Evolutionary conservation across 2,888 invertebrate species (phyloP), one percentile per base, ranked within the genome.

Genomic region (Agrochola lota): DNA sequence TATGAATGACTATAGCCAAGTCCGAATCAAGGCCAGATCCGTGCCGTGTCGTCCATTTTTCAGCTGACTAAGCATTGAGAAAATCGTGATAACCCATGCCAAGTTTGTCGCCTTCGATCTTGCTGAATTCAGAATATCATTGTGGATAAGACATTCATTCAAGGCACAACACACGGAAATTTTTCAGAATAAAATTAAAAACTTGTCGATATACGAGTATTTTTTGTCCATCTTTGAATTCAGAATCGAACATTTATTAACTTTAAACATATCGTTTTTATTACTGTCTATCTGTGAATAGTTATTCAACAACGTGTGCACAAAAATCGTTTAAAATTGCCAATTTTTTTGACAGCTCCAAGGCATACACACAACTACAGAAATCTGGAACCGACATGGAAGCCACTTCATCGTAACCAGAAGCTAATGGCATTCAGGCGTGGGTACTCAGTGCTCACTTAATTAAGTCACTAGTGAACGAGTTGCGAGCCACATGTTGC

Each of bases 401-500:
- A 84, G 70, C 70, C 82, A 86, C 87, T 84, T 83, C 78, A 83
- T 71, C 78, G 85, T 89, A 85, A 86, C 88, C 85, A 88, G 85
- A 80, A 85, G 85, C 83, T 90, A 90, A 90, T 91, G 83, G 89
- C 79, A 85, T 87, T 79, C 83, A 79, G 75, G 52, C 55, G 71
- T 40, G 43, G 66, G 84, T 83, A 74, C 88, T 85, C 87, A 78
- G 73, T 81, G 76, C 86, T 82, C 87, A 88, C 89, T 91, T 89
- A 91, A 91, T 91, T 91, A 91, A 89, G 87, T 88, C 89, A 80
- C 85, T 85, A 87, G 86, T 80, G 88, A 89, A 85, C 82, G 82
- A 87, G 87, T 85, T 80, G 83, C 73, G 78, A 78, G 83, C 88
- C 85, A 82, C 83, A 85, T 74, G 82, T 83, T 81, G 80, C 84